phyloP scores from a whole-genome alignment of 2,888 invertebrate species.

The Oxytorus armatus region DNA sequence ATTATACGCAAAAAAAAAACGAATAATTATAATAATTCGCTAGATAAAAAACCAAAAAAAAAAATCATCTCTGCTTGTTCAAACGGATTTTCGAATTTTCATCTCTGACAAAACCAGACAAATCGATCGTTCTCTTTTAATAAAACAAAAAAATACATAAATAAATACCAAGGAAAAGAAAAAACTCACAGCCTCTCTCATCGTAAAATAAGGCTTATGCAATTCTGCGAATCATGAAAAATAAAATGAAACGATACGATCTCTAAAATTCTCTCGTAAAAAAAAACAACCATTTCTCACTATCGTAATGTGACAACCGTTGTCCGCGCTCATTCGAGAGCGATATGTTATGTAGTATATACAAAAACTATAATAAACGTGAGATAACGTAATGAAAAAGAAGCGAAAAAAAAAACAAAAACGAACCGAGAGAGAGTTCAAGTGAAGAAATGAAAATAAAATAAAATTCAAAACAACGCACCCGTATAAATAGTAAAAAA shows the following conservation, averaged over 20 bases:
- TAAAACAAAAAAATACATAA: not conserved
- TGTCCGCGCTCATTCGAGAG: slow-evolving; percentile 38
- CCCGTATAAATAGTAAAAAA: slow-evolving; percentile 63
- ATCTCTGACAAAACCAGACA: too few relatives aligned
- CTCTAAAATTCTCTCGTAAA: slow-evolving; percentile 53
- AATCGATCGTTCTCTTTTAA: too few relatives aligned
- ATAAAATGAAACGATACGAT: slow-evolving; percentile 37
- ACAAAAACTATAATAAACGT: slow-evolving; percentile 63
- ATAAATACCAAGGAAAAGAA: not conserved
- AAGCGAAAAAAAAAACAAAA: slow-evolving; percentile 59
- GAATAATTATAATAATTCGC: not conserved
- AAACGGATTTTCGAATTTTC: slow-evolving; percentile 7
- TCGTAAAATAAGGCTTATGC: too few relatives aligned
- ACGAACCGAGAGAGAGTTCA: slow-evolving; percentile 2
- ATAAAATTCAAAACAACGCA: slow-evolving; percentile 15
- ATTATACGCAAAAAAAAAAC: not conserved
- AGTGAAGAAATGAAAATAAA: slow-evolving; percentile 9
- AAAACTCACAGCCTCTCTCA: too few relatives aligned
- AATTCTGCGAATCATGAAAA: too few relatives aligned
- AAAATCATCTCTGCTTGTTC: slow-evolving; percentile 24
- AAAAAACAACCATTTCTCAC: slow-evolving; percentile 60
- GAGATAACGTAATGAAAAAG: slow-evolving; percentile 69
- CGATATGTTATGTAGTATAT: too few relatives aligned
- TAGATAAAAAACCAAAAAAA: too few relatives aligned
- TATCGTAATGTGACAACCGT: slow-evolving; percentile 60